Evolutionary conservation across 1,140 invertebrate species (phyloP).

Genomic region (Leptinotarsa defecta): DNA sequence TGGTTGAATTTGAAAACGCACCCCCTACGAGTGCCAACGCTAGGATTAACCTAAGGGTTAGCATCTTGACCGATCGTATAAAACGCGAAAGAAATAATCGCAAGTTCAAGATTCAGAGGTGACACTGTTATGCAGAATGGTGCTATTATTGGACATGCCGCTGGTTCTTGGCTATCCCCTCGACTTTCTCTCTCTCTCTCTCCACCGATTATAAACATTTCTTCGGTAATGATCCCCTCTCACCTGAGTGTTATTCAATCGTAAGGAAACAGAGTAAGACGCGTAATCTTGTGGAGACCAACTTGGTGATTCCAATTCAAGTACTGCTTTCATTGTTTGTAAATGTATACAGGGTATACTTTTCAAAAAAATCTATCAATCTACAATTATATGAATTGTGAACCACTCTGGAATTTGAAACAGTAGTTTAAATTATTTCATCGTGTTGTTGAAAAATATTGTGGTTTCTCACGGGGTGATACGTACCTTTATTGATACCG

Average conservation of each 20-base stretch:
- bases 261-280: slow-evolving; percentile 9
- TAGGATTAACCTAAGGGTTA: slow-evolving; percentile 4
- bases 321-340: slow-evolving; percentile 5
- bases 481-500: no score
- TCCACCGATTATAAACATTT: slow-evolving; percentile 36
- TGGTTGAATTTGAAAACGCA: neutral
- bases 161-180: neutral
- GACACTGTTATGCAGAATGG: neutral
- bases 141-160: neutral
- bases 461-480: no score
- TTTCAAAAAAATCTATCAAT: neutral
- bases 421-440: no score
- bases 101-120: slow-evolving; percentile 22
- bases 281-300: neutral
- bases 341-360: neutral
- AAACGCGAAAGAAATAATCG: neutral
- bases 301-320: neutral
- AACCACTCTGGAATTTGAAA: no score
- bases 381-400: no score
- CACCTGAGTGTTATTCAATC: slow-evolving; percentile 21
- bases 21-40: neutral
- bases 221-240: slow-evolving; percentile 41
- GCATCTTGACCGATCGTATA: neutral
- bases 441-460: no score
- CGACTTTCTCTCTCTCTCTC: slow-evolving; percentile 42